Percentiles rank a stretch among this genome's conserved stretches.
Evolutionary conservation across 2,797 vertebrate genomes (phyloP).

Genomic region (Takifugu rubripes): DNA sequence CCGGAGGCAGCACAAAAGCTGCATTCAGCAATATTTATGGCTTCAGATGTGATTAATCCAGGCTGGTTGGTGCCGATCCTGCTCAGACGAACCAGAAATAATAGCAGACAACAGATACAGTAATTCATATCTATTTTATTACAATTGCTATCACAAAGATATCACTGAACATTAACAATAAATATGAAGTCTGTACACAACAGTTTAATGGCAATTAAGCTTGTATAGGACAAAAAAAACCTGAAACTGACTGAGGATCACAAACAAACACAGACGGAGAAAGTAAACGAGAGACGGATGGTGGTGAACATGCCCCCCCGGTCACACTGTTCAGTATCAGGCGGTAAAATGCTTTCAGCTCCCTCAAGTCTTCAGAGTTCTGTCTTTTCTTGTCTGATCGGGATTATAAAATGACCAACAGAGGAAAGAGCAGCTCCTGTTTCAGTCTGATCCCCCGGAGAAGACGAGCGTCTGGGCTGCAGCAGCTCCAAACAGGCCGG

Average conservation of each 20-base stretch:
- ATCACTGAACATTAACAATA: slow-evolving; percentile 78
- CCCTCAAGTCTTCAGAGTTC: slow-evolving; percentile 33
- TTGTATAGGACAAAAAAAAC: slow-evolving; percentile 45
- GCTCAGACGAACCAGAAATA: slow-evolving; percentile 14
- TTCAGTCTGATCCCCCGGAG: slow-evolving; percentile 54
- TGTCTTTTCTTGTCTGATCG: slow-evolving; percentile 40
- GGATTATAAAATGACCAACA: slow-evolving; percentile 40
- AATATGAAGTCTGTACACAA: slow-evolving; percentile 72
- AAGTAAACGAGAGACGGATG: slow-evolving; percentile 56
- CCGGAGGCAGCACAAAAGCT: slow-evolving; percentile 43
- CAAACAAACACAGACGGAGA: slow-evolving; percentile 39
- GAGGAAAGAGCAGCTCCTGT: slow-evolving; percentile 30
- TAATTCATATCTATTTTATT: slow-evolving; percentile 76
- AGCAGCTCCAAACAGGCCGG: slow-evolving; percentile 51
- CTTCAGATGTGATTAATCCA: slow-evolving; percentile 10
- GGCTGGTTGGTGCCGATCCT: too few species aligned
- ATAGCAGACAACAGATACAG: slow-evolving; percentile 32
- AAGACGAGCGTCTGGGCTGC: slow-evolving; percentile 43
- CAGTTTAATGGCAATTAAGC: slow-evolving; percentile 63
- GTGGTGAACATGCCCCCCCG: slow-evolving; percentile 46
- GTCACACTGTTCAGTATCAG: slow-evolving; percentile 38
- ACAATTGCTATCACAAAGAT: slow-evolving; percentile 78
- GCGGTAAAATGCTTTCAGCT: slow-evolving; percentile 46
- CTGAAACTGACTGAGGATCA: slow-evolving; percentile 41
- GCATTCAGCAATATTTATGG: slow-evolving; percentile 43